Conservation (phyloP, 2,888 invertebrate species). For the Autographa pulchrina region DNA sequence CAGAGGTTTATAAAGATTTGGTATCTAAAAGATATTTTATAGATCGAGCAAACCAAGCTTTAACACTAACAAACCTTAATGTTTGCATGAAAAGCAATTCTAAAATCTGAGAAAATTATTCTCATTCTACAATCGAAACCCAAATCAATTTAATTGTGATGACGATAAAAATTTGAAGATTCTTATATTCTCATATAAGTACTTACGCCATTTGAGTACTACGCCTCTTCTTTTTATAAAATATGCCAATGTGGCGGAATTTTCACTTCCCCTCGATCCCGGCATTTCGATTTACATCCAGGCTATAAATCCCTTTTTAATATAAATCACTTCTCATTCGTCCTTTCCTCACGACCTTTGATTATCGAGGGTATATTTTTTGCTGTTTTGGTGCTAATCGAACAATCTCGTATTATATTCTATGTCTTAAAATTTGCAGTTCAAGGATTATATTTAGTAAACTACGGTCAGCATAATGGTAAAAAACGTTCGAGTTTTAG, state of each 20-base stretch:
- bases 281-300: slow-evolving; percentile 4
- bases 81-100: background rate
- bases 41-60: background rate
- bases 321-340: slow-evolving; percentile 4
- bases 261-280: slow-evolving; percentile 4
- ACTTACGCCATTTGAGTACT: background rate
- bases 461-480: too few relatives aligned
- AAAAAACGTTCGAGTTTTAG: too few relatives aligned
- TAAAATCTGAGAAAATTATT: background rate
- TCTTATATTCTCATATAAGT: background rate
- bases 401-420: background rate
- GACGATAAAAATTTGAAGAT: background rate
- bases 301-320: slow-evolving; percentile 4
- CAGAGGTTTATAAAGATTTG: too few relatives aligned
- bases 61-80: background rate
- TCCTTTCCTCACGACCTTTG: slow-evolving; percentile 4
- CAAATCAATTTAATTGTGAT: slow-evolving; percentile 1
- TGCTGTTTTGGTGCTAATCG: background rate
- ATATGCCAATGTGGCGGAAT: slow-evolving; percentile 4
- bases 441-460: too few relatives aligned
- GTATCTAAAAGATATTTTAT: too few relatives aligned
- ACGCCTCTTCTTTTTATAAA: slow-evolving; percentile 1
- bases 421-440: background rate
- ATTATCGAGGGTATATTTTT: slow-evolving; percentile 4
- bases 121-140: background rate